Base-by-base conservation (phyloP, 2,113 vertebrate species). In the Melanerpes formicivorus region DNA sequence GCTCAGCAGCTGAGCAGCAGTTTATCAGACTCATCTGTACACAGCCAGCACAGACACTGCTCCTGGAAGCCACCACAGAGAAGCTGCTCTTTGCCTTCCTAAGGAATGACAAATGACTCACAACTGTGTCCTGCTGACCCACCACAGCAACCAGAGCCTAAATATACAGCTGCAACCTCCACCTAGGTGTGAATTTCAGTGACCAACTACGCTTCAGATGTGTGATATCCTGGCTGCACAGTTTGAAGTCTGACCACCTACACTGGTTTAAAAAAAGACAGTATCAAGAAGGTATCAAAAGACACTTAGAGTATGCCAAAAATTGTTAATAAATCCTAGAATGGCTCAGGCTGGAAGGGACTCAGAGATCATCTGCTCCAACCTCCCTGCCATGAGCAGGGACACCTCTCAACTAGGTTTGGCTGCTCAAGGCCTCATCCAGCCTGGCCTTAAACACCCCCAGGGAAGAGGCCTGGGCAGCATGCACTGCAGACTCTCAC, bases 71-170 rank as follows among this genome's bases (percentile, higher is more conserved):
- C 27, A 4, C 14, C 30, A 54, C 48, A 40, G 62, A 83, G 21
- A 56, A 59, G 55, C 56, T 59, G 10, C 5, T 55, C 84, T 56
- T 14, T 29, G 48, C 69, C n/a, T 44, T 94, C 80, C 50, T 74
- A 55, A 73, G 70, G 56, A 16, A 6, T 81, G 75, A 94, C 32
- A 18, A 87, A 80, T 19, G 84, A 87, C 75, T 92, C 71, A 48
- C 76, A 88, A 19, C 58, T 75, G 82, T 25, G 69, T 83, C 75
- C 81, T 69, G 72, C 73, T 87, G 87, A 92, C 91, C 89, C 79
- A 65, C 4, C 84, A 58, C 50, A 37, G 85, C 29, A 77, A 89
- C 78, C 2, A 0, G 72, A 66, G 30, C 58, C 84, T 59, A 26
- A 87, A 83, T 14, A 77, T 6, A 70, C 4, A 74, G 73, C 63